Conservation (phyloP, 1,140 invertebrate genomes). For the Nasonia vitripennis region DNA sequence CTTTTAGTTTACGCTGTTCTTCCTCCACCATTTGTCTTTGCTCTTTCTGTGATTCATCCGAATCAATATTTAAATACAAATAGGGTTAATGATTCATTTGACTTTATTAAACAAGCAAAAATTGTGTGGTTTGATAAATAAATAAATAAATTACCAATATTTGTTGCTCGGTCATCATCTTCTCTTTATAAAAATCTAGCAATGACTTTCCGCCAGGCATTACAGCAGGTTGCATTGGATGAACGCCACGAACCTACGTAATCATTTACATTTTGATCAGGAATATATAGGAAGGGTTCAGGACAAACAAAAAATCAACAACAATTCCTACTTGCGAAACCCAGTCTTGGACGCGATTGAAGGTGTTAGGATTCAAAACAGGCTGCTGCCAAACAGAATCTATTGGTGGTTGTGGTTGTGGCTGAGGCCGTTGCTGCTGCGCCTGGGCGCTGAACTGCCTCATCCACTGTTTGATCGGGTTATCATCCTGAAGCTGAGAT, state of each 20-base stretch:
- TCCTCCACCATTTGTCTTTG: slow-evolving; percentile 72
- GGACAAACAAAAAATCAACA: not conserved
- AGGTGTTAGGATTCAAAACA: slow-evolving; percentile 57
- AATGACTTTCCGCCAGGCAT: slow-evolving; percentile 65
- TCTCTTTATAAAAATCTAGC: slow-evolving; percentile 71
- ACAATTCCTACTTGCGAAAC: slow-evolving; percentile 64
- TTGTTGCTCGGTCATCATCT: slow-evolving; percentile 77
- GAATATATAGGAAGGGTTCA: not conserved
- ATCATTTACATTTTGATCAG: not conserved
- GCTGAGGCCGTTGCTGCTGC: slow-evolving; percentile 66
- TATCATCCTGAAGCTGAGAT: slow-evolving; percentile 65
- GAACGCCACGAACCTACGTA: slow-evolving; percentile 66
- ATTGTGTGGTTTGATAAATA: too few relatives aligned
- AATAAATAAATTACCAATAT: slow-evolving; percentile 74
- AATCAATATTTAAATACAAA: not conserved
- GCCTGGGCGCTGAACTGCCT: slow-evolving; percentile 71
- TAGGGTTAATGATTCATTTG: slow-evolving; percentile 9
- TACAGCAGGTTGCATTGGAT: slow-evolving; percentile 67
- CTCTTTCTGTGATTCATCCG: slow-evolving; percentile 68
- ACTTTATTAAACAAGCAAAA: not conserved
- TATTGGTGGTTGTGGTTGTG: slow-evolving; percentile 62
- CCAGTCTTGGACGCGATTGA: slow-evolving; percentile 68
- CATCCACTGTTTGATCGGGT: slow-evolving; percentile 75
- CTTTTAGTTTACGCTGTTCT: slow-evolving; percentile 62
- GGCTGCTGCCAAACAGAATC: not conserved